Conservation (phyloP, 2,797 vertebrate species). For the Phaenicophaeus curvirostris region DNA sequence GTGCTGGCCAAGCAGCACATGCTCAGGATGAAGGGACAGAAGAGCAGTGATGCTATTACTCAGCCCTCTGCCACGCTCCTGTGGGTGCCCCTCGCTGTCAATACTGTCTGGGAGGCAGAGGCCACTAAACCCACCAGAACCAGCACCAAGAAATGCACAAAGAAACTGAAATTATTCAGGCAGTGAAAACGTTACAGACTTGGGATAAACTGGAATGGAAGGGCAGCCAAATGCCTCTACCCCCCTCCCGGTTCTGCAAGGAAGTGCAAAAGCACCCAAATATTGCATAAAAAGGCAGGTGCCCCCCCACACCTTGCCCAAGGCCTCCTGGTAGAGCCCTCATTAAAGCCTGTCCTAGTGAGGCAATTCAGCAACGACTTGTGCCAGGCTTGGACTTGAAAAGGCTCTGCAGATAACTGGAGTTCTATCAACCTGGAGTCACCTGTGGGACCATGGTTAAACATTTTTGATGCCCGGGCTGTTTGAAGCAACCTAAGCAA, state of each 20-base stretch:
- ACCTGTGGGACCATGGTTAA: neutral
- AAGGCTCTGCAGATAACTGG: neutral
- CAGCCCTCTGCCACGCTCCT: neutral
- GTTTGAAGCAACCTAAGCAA: neutral
- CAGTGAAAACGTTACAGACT: too few relatives aligned
- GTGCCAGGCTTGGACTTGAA: neutral
- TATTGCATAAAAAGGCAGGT: neutral
- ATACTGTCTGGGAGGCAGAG: neutral
- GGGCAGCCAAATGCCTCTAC: neutral
- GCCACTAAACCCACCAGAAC: conserved; percentile 7
- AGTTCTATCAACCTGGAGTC: neutral
- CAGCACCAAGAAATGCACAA: neutral
- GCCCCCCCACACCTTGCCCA: neutral
- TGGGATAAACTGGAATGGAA: neutral
- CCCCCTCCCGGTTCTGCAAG: neutral
- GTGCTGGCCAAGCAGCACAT: neutral
- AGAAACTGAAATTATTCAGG: conserved; percentile 8
- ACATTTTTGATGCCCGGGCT: neutral
- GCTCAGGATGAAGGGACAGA: rapidly evolving
- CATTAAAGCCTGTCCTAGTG: neutral
- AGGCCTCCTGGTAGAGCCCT: neutral
- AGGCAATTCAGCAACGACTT: neutral
- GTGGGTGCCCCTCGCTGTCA: neutral
- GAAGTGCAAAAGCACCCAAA: neutral
- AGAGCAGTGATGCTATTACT: neutral